Evolutionary conservation across 2,888 invertebrate species (phyloP), one percentile per base, ranked within the genome.

Genomic region (Marasmarcha lunaedactyla): DNA sequence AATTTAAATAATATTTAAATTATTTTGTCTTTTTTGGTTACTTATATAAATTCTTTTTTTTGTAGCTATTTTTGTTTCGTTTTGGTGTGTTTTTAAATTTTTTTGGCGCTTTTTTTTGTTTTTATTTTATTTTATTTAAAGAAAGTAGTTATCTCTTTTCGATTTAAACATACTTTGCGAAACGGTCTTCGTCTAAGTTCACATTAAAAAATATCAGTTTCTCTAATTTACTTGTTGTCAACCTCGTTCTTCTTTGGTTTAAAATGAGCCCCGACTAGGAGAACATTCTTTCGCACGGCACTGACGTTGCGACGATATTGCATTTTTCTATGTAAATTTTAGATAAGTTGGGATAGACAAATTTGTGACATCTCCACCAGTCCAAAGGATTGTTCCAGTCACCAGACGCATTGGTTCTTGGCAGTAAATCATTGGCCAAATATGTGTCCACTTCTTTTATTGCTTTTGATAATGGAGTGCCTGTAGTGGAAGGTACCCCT

Each of bases 211-310:
- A 47, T 2, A 35, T 45, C 2, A 45, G 11, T 41, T 47, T 42
- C 0, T 14, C 12, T 1, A 49, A 43, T 39, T 49, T 47, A 9
- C 14, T 1, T 13, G 38, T 20, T 1, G 38, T 46, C 1, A 48
- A 30, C 20, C 41, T 38, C 1, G 46, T 45, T 1, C 50, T 42
- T 6, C 50, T 42, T 5, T 45, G 39, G 35, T 15, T 44, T n/a
- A 50, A 38, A 1, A 33, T 46, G 3, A 42, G 30, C 0, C 52
- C 49, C 1, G 48, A 43, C 33, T 52, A 49, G 15, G 43, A 46
- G 34, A 49, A 50, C 9, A 53, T 41, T 5, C 49, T 38, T 37
- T 50, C 48, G 20, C 50, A 51, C 1, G 48, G 50, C n/a, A 53
- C 49, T 4, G 49, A 51, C 1, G 49, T 46, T 1, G 47, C 48